These are phyloP conservation scores for Crax fasciolata DNA, from an alignment of 2,797 vertebrate genomes.

Conservation along the genomic window DNA sequence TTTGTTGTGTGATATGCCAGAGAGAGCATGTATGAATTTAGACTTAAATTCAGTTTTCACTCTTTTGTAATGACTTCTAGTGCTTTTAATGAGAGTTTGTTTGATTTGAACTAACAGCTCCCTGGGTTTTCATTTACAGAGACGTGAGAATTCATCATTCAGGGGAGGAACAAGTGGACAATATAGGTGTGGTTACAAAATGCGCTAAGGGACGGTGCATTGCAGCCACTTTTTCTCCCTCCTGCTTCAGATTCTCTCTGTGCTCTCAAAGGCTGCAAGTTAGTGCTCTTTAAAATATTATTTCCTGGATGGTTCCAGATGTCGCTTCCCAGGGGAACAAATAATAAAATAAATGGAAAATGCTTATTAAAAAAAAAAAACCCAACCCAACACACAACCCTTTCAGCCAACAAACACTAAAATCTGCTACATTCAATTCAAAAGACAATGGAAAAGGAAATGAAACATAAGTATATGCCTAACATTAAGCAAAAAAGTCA, in stretches of 20 bases:
- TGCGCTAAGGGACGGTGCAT: rapidly evolving
- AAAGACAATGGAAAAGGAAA: background rate
- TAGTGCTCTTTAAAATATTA: slow-evolving; percentile 33
- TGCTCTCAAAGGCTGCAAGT: background rate
- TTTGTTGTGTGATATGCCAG: background rate
- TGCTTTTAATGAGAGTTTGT: background rate
- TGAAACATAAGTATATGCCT: background rate
- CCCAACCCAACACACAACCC: background rate
- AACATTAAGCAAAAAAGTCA: background rate
- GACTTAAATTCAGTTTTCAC: background rate
- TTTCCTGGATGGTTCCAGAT: background rate
- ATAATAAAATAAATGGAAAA: slow-evolving; percentile 25
- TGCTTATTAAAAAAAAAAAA: background rate
- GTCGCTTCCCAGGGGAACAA: background rate
- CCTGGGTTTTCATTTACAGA: background rate
- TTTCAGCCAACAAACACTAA: slow-evolving; percentile 30
- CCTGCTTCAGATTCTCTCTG: background rate
- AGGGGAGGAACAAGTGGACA: background rate
- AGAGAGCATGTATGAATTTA: background rate
- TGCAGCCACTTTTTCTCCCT: background rate
- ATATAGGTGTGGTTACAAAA: background rate
- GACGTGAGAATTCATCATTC: background rate
- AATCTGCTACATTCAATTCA: background rate
- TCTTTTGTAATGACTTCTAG: background rate
- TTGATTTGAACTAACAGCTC: background rate